A percentile compares a stretch with the other conserved stretches of the same genome.
phyloP scores from a whole-genome alignment of 37 sponge, comb jelly and placozoan species.

The Petrosia ficiformis region DNA sequence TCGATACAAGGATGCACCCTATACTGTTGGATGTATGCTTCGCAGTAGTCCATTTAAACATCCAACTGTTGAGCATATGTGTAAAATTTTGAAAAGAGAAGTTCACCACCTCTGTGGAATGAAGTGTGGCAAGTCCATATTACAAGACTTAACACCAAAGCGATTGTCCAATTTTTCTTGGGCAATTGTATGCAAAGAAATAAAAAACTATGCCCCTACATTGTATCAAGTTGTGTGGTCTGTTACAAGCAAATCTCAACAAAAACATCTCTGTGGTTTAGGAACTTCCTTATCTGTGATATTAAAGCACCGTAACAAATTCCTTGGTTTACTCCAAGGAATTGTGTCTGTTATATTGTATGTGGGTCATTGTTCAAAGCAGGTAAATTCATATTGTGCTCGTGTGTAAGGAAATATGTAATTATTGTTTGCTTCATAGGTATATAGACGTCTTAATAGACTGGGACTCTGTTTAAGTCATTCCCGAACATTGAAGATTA shows the following conservation, averaged over 20 bases:
- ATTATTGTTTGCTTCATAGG: conserved; percentile 15
- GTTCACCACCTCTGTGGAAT: not conserved
- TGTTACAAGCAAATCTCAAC: not conserved
- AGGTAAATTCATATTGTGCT: not conserved
- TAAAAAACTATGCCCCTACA: conserved; percentile 8
- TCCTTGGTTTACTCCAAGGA: conserved; percentile 9
- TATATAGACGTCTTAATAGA: conserved; percentile 18
- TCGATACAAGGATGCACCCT: conserved; percentile 28
- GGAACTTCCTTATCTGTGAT: conserved; percentile 15
- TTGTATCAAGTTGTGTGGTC: conserved; percentile 2
- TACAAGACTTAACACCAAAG: not conserved
- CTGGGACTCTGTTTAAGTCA: not conserved
- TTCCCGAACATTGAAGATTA: not conserved
- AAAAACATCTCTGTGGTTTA: not conserved
- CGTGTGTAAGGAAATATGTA: not conserved
- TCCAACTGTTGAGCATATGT: conserved; percentile 12
- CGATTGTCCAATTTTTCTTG: not conserved
- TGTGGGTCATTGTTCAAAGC: conserved; percentile 36
- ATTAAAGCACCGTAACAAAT: conserved; percentile 10
- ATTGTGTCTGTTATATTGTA: conserved; percentile 14
- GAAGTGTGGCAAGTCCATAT: not conserved
- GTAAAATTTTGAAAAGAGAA: not conserved
- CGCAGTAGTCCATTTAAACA: not conserved
- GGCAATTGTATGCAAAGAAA: not conserved
- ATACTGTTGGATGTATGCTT: conserved; percentile 15